phyloP scores from a whole-genome alignment of 1,140 invertebrate species.

The Thrips palmi region DNA sequence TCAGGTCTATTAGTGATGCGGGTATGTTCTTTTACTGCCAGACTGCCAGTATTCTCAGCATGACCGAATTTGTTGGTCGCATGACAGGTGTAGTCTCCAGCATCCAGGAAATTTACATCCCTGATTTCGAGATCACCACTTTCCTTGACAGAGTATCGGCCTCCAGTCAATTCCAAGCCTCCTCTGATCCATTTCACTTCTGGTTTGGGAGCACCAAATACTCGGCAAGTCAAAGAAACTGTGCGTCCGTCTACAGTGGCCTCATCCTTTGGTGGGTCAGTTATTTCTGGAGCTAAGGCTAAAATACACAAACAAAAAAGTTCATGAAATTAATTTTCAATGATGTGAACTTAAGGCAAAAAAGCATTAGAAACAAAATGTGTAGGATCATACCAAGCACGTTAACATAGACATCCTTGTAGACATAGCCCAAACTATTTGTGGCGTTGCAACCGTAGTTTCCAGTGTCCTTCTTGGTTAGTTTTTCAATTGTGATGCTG shows the following conservation, averaged over 20 bases:
- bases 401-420: conserved; percentile 95
- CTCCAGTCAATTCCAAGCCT: conserved; percentile 65
- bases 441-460: conserved; percentile 99
- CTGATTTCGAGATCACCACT: conserved; percentile 74
- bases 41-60: conserved; percentile 48
- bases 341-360: neutral
- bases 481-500: conserved; percentile 60
- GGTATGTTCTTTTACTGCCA: conserved; percentile 73
- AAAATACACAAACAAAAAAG: conserved; percentile 16
- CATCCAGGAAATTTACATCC: conserved; percentile 65
- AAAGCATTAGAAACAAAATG: conserved; percentile 3
- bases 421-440: conserved; percentile 94
- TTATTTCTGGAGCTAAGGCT: conserved; percentile 81
- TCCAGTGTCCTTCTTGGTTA: conserved; percentile 81
- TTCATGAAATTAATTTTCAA: neutral
- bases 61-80: conserved; percentile 86
- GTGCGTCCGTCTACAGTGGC: conserved; percentile 67
- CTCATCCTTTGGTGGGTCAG: conserved; percentile 56
- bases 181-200: conserved; percentile 84
- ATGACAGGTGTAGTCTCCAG: conserved; percentile 76
- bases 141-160: conserved; percentile 46
- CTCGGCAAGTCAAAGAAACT: conserved; percentile 70
- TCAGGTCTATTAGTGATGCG: conserved; percentile 69
- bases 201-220: conserved; percentile 91
- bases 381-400: conserved; percentile 47